phyloP scores from a whole-genome alignment of 2,113 vertebrate genomes.

The Campylomormyrus numenius region DNA sequence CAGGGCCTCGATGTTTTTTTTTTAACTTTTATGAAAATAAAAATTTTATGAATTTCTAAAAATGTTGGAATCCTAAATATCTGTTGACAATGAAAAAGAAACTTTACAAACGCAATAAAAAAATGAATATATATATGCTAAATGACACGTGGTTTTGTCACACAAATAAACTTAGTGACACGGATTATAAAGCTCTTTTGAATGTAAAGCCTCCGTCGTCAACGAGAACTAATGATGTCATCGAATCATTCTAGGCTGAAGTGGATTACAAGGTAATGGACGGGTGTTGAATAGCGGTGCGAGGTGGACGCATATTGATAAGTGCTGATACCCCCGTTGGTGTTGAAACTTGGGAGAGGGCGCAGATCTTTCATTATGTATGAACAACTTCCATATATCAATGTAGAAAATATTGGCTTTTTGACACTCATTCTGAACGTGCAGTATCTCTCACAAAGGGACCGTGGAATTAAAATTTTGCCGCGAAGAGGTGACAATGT shows the following conservation, averaged over 20 bases:
- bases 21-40: background rate
- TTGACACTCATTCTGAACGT: background rate
- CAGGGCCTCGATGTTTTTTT: background rate
- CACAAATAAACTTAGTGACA: background rate
- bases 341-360: background rate
- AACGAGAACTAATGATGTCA: background rate
- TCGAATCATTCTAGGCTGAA: background rate
- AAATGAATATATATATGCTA: background rate
- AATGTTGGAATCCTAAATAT: background rate
- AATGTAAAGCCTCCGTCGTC: background rate
- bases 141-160: background rate
- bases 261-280: background rate
- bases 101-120: background rate
- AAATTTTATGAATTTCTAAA: background rate
- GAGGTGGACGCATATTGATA: background rate
- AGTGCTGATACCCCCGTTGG: background rate
- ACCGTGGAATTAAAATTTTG: constrained; percentile 14
- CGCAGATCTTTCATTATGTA: background rate
- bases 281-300: background rate
- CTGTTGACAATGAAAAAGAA: background rate
- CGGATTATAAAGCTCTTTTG: background rate
- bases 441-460: background rate
- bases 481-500: background rate
- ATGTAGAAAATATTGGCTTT: constrained; percentile 19
- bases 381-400: constrained; percentile 12